Base-by-base conservation (phyloP, 2,797 vertebrate species). In the Enteromius trimaculatus region DNA sequence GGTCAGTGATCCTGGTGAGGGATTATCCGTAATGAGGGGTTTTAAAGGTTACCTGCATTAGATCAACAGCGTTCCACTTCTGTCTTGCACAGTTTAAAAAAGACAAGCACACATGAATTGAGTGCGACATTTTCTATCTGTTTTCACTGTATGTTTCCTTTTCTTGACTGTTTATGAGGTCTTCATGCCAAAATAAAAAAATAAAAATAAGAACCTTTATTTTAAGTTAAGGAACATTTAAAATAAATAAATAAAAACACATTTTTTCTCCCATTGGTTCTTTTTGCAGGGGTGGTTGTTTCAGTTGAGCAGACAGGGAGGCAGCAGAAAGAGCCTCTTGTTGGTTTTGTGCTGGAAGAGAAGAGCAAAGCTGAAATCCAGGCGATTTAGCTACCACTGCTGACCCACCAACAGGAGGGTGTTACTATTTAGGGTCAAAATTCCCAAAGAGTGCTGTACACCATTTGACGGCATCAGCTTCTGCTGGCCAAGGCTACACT, bases 21-120 rank as follows among this genome's bases (percentile, higher is more conserved):
- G 68, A 77, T 86, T 75, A 78, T 49, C 47, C 78, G 37, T 90
- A 92, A 92, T 88, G 85, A 84, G 88, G 84, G 89, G 77, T 87
- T 77, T 80, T 86, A 86, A 92, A 90, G 90, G 91, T 91, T 86
- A 91, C 79, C 79, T 86, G 85, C 77, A 87, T 89, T 87, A 87
- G 66, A 82, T 85, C 74, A 75, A 86, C 86, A 88, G 11, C 53
- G 82, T 42, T 64, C 29, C 51, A 58, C 77, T 79, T 66, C 21
- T 42, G 65, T 70, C 74, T 64, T 6, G 6, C 60, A 44, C 65
- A 74, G 66, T 82, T 82, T 82, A 23, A 86, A 49, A 58, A 86
- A 29, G 55, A 76, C 71, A 80, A 64, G 66, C n/a, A 26, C 66
- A 55, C 58, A 42, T 39, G 9, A 64, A 77, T 51, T 65, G 47